Conservation (phyloP, 2,113 vertebrate species). For the Beaufortia kweichowensis region DNA sequence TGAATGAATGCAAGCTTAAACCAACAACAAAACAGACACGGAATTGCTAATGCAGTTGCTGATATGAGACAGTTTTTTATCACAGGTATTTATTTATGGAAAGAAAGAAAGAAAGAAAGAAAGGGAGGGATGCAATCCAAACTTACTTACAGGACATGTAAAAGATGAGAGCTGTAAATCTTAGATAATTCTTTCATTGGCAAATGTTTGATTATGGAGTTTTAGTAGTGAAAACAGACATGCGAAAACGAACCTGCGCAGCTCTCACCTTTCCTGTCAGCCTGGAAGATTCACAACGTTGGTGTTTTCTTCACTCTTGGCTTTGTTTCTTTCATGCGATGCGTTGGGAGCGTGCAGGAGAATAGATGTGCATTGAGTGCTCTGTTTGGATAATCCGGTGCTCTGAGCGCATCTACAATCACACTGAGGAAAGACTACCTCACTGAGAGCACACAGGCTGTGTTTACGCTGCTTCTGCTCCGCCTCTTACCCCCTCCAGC, state of each 20-base stretch:
- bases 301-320: conserved; percentile 56
- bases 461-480: conserved; percentile 3
- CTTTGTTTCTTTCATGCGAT: conserved; percentile 63
- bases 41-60: no score
- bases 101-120: not conserved
- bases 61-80: not conserved
- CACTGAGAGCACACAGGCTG: conserved; percentile 53
- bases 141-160: not conserved
- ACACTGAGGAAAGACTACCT: conserved; percentile 72
- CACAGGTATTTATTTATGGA: not conserved
- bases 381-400: conserved; percentile 71
- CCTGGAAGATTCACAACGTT: conserved; percentile 46
- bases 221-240: not conserved
- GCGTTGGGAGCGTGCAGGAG: conserved; percentile 60
- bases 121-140: not conserved
- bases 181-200: not conserved
- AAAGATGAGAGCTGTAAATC: not conserved
- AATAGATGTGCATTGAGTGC: conserved; percentile 54
- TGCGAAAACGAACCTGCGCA: not conserved
- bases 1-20: not conserved
- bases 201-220: not conserved
- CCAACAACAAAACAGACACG: no score
- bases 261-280: conserved; percentile 68
- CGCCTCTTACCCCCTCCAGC: not conserved
- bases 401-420: conserved; percentile 69